These are phyloP conservation scores for Cephus nigrinus DNA, from an alignment of 2,888 invertebrate species.

Conservation along the genomic window DNA sequence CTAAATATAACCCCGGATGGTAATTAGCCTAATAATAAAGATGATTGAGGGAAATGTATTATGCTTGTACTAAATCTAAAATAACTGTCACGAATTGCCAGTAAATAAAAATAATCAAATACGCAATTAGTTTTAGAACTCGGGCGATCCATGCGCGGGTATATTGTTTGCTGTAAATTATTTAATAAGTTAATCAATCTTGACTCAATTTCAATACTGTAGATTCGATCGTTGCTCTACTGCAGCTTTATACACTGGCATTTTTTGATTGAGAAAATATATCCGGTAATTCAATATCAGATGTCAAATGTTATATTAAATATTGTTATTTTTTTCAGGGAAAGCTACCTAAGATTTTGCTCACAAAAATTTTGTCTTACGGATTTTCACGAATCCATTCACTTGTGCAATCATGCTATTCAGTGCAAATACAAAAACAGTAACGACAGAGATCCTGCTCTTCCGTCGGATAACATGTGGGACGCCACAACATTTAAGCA, in stretches of 20 bases:
- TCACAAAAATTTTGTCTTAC: slow-evolving; percentile 87
- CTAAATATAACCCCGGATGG: neutral
- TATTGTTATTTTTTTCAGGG: slow-evolving; percentile 68
- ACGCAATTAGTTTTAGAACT: neutral
- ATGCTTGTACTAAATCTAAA: neutral
- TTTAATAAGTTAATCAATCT: slow-evolving; percentile 34
- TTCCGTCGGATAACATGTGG: slow-evolving; percentile 97
- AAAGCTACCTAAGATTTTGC: slow-evolving; percentile 92
- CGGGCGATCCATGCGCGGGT: neutral
- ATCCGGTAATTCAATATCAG: neutral
- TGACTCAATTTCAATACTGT: slow-evolving; percentile 41
- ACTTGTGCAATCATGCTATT: slow-evolving; percentile 93
- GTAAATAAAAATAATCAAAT: neutral
- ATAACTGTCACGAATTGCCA: neutral
- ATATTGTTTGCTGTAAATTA: slow-evolving; percentile 21
- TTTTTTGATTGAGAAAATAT: neutral
- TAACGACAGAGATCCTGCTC: slow-evolving; percentile 76
- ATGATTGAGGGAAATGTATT: neutral
- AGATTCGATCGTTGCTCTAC: neutral
- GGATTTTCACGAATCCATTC: slow-evolving; percentile 92
- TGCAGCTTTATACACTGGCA: neutral
- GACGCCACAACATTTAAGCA: slow-evolving; percentile 84
- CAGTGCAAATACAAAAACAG: slow-evolving; percentile 87
- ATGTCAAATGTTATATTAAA: neutral
- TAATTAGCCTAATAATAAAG: neutral